Evolutionary conservation across 2,797 vertebrate species (phyloP).

Genomic region (Sebastes nivosus): DNA sequence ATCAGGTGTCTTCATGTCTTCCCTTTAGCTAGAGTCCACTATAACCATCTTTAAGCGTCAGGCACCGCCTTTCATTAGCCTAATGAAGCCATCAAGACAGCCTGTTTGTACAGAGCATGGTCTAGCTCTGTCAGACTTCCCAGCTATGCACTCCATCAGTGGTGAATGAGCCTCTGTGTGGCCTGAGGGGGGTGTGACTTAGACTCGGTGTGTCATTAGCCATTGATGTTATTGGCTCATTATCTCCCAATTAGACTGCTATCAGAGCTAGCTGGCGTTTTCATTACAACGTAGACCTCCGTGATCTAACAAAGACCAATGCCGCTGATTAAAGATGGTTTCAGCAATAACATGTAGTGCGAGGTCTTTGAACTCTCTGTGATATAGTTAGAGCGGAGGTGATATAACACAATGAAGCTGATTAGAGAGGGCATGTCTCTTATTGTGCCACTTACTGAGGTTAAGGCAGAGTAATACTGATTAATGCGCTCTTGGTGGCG

Average conservation of each 20-base stretch:
- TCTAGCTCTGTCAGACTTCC: constrained; percentile 68
- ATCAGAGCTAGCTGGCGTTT: constrained; percentile 80
- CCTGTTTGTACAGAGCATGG: constrained; percentile 72
- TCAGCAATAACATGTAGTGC: constrained; percentile 74
- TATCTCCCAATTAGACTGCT: constrained; percentile 82
- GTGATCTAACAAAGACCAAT: constrained; percentile 79
- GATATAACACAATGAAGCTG: constrained; percentile 78
- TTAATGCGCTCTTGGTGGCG: constrained; percentile 68
- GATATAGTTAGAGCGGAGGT: constrained; percentile 78
- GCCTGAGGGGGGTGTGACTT: constrained; percentile 79
- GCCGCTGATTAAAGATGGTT: constrained; percentile 79
- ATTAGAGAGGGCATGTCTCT: constrained; percentile 80
- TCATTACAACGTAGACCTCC: constrained; percentile 78
- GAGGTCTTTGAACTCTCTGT: constrained; percentile 79
- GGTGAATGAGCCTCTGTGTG: constrained; percentile 74
- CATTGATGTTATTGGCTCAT: constrained; percentile 85
- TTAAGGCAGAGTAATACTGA: constrained; percentile 77
- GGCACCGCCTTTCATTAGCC: constrained; percentile 68
- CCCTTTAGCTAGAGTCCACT: constrained; percentile 50
- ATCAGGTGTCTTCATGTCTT: constrained; percentile 48
- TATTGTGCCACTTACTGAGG: constrained; percentile 78
- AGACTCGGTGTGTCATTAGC: constrained; percentile 81
- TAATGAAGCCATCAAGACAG: constrained; percentile 78
- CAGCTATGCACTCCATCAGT: constrained; percentile 74
- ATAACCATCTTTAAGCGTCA: constrained; percentile 62